Percentiles rank a stretch among this genome's conserved stretches.
phyloP scores from a whole-genome alignment of 1,140 invertebrate species.

The Mamestra configurata region DNA sequence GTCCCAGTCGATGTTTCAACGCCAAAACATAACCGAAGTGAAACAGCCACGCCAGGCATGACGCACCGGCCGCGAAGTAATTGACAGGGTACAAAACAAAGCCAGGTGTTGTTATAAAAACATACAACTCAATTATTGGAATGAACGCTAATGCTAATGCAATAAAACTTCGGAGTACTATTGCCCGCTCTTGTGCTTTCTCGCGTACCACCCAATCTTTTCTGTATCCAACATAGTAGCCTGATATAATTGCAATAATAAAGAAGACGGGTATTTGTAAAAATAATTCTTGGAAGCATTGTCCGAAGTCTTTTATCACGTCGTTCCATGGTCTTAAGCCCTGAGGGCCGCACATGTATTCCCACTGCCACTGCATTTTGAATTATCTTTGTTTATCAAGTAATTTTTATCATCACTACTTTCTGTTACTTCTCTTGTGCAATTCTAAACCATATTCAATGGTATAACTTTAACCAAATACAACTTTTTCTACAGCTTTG shows the following conservation, averaged over 20 bases:
- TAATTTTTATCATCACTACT: slow-evolving; percentile 43
- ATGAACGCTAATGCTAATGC: slow-evolving; percentile 90
- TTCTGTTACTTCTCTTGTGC: background rate
- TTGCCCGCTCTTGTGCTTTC: slow-evolving; percentile 88
- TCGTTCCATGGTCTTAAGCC: slow-evolving; percentile 90
- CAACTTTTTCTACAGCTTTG: background rate
- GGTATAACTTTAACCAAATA: background rate
- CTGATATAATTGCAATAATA: slow-evolving; percentile 91
- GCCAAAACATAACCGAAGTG: slow-evolving; percentile 93
- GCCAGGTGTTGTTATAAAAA: slow-evolving; percentile 85
- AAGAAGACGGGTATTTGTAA: slow-evolving; percentile 92
- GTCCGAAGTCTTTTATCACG: slow-evolving; percentile 91
- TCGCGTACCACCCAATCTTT: slow-evolving; percentile 88
- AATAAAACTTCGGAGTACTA: slow-evolving; percentile 90
- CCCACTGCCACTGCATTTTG: slow-evolving; percentile 90
- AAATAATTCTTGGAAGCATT: slow-evolving; percentile 94
- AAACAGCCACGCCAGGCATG: slow-evolving; percentile 93
- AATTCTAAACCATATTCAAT: background rate
- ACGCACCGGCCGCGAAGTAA: slow-evolving; percentile 91
- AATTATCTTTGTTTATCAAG: slow-evolving; percentile 39
- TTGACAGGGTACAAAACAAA: slow-evolving; percentile 89
- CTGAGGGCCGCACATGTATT: slow-evolving; percentile 91
- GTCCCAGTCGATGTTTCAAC: slow-evolving; percentile 89
- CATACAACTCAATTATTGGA: slow-evolving; percentile 90
- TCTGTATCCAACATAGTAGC: slow-evolving; percentile 92